phyloP scores from a whole-genome alignment of 2,888 invertebrate genomes.

The Drosophila mimetica region DNA sequence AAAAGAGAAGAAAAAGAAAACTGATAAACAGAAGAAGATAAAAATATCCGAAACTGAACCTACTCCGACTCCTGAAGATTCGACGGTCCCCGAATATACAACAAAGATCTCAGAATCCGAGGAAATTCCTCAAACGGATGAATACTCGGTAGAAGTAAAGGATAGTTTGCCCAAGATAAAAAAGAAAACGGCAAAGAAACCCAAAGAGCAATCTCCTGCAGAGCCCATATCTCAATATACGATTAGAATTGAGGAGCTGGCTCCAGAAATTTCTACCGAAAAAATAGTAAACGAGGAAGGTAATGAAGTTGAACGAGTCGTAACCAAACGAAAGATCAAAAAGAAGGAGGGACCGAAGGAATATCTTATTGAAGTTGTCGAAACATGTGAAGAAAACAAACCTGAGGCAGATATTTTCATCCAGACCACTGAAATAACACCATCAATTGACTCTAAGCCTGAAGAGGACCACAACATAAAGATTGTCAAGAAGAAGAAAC shows the following conservation, averaged over 20 bases:
- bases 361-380: conserved; percentile 83
- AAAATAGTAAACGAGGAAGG: conserved; percentile 82
- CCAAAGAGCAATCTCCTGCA: conserved; percentile 36
- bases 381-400: conserved; percentile 83
- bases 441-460: conserved; percentile 41
- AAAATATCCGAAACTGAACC: conserved; percentile 47
- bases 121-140: conserved; percentile 80
- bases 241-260: conserved; percentile 76
- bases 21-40: conserved; percentile 49
- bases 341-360: conserved; percentile 84
- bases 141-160: conserved; percentile 51
- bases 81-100: conserved; percentile 78
- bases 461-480: conserved; percentile 57
- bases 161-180: conserved; percentile 63
- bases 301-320: conserved; percentile 77
- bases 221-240: conserved; percentile 59
- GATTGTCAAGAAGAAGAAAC: conserved; percentile 76
- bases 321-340: conserved; percentile 81
- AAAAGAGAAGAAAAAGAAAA: conserved; percentile 79
- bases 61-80: conserved; percentile 1
- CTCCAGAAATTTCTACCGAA: conserved; percentile 82
- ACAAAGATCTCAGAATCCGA: conserved; percentile 79
- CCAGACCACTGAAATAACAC: conserved; percentile 82
- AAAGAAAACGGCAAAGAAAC: conserved; percentile 60
- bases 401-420: conserved; percentile 84